Evolutionary conservation across 2,797 vertebrate genomes (phyloP), one percentile per base, ranked within the genome.

Genomic region (Scleropages formosus): DNA sequence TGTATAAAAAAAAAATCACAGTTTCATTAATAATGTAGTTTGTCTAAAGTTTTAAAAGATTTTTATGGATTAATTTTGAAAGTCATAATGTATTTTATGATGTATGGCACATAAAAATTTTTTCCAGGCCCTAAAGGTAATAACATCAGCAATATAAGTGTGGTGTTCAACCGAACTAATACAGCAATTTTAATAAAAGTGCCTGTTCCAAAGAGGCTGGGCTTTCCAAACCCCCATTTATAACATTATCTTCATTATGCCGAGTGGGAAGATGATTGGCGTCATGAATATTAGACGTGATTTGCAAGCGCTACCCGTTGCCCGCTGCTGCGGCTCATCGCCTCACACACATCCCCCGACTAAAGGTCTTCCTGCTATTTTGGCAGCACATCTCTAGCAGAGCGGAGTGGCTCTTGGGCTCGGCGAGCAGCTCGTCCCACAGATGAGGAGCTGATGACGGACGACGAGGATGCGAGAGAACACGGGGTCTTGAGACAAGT

Each of bases 61-160:
- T 69, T 69, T 69, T 51, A 68, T 68, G 22, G 44, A 13, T 68
- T 49, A 1, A 49, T 24, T 68, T 68, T 51, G 66, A 51, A 69
- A 69, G 22, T 70, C 49, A 13, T 69, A 12, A 12, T 56, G 47
- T 70, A 22, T 70, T 56, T 51, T 6, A 47, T 11, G 15, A 10
- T 22, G 13, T 51, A 49, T 24, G 22, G 47, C 46, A n/a, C 12
- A 22, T 51, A 10, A 6, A 39, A 2, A 2, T 6, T 68, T 18
- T 49, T 68, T 49, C 22, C 44, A n/a, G 8, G 20, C n/a, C 44
- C 46, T 46, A 49, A n/a, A 68, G 46, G 66, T 68, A 49, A 68
- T 68, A 22, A 68, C 10, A 49, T 8, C 0, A 68, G 66, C 24
- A 16, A 49, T 18, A 24, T 22, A 51, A 20, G 16, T 3, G 3